These are phyloP conservation scores for Sabellastarte sp. DNA, from an alignment of 2,888 invertebrate genomes.

Conservation along the genomic window DNA sequence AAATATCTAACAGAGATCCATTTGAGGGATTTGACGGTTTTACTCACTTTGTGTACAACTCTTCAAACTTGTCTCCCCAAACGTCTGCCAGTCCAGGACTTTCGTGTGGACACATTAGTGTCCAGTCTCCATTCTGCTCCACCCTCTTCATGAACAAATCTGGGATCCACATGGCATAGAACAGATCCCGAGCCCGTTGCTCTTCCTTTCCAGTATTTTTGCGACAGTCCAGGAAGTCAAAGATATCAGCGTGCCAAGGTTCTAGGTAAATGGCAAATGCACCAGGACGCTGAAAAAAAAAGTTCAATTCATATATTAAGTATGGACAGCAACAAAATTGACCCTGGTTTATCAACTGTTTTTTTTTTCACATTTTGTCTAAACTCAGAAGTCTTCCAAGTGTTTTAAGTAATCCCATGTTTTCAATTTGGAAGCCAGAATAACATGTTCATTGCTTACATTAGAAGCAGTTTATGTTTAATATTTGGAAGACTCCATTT, in stretches of 20 bases:
- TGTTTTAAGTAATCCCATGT: too few species aligned
- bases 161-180: constrained; percentile 96
- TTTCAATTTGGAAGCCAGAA: too few species aligned
- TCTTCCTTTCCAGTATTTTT: constrained; percentile 93
- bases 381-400: too few species aligned
- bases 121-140: constrained; percentile 82
- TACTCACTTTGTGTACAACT: constrained; percentile 76
- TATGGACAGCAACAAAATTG: too few species aligned
- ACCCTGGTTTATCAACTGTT: too few species aligned
- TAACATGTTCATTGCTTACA: too few species aligned
- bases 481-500: too few species aligned
- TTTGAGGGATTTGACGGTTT: too few species aligned
- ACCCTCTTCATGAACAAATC: constrained; percentile 94
- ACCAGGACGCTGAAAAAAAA: constrained; percentile 76
- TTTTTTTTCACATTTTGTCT: too few species aligned
- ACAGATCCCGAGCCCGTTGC: constrained; percentile 87
- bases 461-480: too few species aligned
- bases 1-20: too few species aligned
- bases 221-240: constrained; percentile 89
- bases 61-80: constrained; percentile 94
- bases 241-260: constrained; percentile 98
- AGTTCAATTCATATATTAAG: too few species aligned
- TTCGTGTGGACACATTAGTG: constrained; percentile 94
- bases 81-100: constrained; percentile 86
- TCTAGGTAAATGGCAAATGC: constrained; percentile 97